phyloP scores from a whole-genome alignment of 2,113 vertebrate genomes.

The Atractosteus spatula region DNA sequence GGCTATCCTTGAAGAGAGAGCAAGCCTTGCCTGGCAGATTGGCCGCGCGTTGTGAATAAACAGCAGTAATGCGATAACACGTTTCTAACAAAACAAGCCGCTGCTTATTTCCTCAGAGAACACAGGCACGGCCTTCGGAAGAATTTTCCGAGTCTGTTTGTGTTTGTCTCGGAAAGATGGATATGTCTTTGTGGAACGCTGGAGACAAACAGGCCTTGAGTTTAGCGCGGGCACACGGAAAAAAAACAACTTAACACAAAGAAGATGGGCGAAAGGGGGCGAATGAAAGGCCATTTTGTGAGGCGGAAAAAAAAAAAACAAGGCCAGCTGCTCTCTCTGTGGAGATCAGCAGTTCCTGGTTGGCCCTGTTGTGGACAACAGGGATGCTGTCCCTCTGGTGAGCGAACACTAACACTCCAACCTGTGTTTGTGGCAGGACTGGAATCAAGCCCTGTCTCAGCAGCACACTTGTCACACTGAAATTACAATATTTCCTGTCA shows the following conservation, averaged over 20 bases:
- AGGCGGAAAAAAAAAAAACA: conserved; percentile 46
- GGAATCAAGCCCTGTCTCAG: conserved; percentile 39
- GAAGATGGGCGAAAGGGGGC: not conserved
- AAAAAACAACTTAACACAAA: not conserved
- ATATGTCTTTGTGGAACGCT: too few relatives aligned
- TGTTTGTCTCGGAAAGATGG: too few relatives aligned
- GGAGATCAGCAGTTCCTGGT: conserved; percentile 55
- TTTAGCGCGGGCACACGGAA: not conserved
- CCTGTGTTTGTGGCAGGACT: not conserved
- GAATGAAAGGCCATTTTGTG: not conserved
- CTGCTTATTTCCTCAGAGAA: too few relatives aligned
- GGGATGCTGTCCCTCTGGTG: conserved; percentile 22
- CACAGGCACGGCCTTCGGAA: too few relatives aligned
- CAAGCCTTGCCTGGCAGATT: too few relatives aligned
- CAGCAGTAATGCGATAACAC: too few relatives aligned
- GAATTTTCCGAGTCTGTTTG: too few relatives aligned
- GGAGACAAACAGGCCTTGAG: not conserved
- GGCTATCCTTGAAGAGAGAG: too few relatives aligned
- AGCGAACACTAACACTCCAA: conserved; percentile 3
- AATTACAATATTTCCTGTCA: too few relatives aligned
- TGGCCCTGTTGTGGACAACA: conserved; percentile 44
- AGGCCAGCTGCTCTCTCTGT: conserved; percentile 66
- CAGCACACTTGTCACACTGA: too few relatives aligned
- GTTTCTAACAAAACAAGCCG: too few relatives aligned
- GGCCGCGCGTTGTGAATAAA: too few relatives aligned